Evolutionary conservation across 2,797 vertebrate genomes (phyloP).

Genomic region (Natrix natrix): DNA sequence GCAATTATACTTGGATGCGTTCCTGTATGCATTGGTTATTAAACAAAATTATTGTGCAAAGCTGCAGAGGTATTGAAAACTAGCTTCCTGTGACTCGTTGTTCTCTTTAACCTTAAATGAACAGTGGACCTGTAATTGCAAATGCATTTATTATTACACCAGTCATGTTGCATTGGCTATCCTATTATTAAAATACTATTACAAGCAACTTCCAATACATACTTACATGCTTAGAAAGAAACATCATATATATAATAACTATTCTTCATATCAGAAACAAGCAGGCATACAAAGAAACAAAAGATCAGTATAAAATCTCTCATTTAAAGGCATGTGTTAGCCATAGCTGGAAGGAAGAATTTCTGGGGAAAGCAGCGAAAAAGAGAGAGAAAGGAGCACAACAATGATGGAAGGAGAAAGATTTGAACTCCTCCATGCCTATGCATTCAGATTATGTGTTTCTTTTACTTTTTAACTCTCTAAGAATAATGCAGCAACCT

Average conservation of each 20-base stretch:
- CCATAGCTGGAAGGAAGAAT: not conserved
- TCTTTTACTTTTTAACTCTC: not conserved
- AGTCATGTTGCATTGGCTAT: not conserved
- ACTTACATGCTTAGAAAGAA: not conserved
- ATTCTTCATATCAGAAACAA: not conserved
- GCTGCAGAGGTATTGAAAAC: not conserved
- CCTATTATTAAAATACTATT: not conserved
- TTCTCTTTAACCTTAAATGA: not conserved
- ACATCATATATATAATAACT: fast-evolving
- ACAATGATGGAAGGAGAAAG: not conserved
- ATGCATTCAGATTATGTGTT: not conserved
- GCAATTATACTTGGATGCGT: not conserved
- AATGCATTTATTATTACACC: not conserved
- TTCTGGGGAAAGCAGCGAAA: not conserved
- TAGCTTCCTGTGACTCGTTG: not conserved
- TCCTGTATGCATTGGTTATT: not conserved
- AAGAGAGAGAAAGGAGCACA: not conserved
- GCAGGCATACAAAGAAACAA: not conserved
- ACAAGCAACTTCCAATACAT: not conserved
- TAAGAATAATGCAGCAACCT: not conserved
- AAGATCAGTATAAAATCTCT: not conserved
- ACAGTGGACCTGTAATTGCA: constrained; percentile 22
- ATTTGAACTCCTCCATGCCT: not conserved
- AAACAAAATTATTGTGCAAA: not conserved
- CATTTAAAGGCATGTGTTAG: not conserved